Evolutionary conservation across 2,888 invertebrate species (phyloP).

Genomic region (Melinaea menophilus): DNA sequence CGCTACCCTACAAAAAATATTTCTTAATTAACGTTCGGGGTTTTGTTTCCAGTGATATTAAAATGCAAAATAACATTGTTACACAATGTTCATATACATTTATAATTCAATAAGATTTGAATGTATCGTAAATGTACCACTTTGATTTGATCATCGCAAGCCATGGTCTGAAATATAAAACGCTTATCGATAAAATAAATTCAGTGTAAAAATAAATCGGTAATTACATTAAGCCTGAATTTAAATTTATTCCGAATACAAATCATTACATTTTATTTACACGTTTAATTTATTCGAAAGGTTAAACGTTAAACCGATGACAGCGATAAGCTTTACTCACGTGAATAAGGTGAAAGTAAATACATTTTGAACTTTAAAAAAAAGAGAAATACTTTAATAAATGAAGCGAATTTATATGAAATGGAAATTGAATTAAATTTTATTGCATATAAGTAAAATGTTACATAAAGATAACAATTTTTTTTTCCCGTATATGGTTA

Average conservation of each 20-base stretch:
- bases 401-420: neutral
- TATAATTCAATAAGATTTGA: too few species aligned
- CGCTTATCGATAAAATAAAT: neutral
- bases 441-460: neutral
- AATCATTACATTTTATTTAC: constrained; percentile 4
- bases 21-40: constrained; percentile 25
- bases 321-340: constrained; percentile 16
- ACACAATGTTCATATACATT: neutral
- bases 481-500: too few species aligned
- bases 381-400: constrained; percentile 1
- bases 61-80: constrained; percentile 2
- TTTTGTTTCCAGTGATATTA: constrained; percentile 22
- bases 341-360: constrained; percentile 12
- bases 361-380: neutral
- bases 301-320: constrained; percentile 16
- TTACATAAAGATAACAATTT: neutral
- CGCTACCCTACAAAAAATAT: constrained; percentile 27
- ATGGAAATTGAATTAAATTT: neutral
- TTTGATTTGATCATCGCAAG: too few species aligned
- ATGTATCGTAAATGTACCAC: too few species aligned
- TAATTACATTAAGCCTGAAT: neutral
- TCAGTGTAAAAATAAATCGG: neutral
- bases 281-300: constrained; percentile 9
- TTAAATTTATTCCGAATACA: constrained; percentile 2
- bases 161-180: too few species aligned